Evolutionary conservation across 2,113 vertebrate genomes (phyloP).

Genomic region (Serilophus lunatus): DNA sequence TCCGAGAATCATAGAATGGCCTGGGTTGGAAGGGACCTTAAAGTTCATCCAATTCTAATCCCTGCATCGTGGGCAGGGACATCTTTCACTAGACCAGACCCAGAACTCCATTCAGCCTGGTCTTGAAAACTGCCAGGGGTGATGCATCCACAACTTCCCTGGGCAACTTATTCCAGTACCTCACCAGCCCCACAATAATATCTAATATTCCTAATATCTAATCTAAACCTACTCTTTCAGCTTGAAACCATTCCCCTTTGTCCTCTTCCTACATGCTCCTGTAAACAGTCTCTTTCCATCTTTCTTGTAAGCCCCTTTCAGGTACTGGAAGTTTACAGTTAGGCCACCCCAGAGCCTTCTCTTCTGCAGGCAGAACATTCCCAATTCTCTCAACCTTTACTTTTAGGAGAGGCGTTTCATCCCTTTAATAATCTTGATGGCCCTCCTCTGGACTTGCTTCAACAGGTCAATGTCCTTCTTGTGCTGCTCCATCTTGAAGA

Average conservation of each 20-base stretch:
- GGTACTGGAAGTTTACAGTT: neutral
- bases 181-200: neutral
- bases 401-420: neutral
- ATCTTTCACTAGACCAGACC: neutral
- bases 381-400: neutral
- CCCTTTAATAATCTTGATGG: neutral
- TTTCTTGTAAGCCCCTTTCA: neutral
- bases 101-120: neutral
- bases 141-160: neutral
- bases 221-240: neutral
- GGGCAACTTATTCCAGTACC: neutral
- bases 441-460: fast-evolving
- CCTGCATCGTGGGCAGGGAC: neutral
- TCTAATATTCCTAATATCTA: neutral
- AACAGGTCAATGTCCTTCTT: neutral
- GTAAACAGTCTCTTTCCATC: neutral
- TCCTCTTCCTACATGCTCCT: neutral
- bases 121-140: neutral
- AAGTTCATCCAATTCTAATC: neutral
- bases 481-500: neutral
- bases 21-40: neutral
- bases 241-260: neutral
- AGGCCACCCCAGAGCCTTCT: neutral
- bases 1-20: neutral
- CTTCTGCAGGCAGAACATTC: neutral